Conservation (phyloP, 2,797 vertebrate genomes). For the Rachycentron canadum region DNA sequence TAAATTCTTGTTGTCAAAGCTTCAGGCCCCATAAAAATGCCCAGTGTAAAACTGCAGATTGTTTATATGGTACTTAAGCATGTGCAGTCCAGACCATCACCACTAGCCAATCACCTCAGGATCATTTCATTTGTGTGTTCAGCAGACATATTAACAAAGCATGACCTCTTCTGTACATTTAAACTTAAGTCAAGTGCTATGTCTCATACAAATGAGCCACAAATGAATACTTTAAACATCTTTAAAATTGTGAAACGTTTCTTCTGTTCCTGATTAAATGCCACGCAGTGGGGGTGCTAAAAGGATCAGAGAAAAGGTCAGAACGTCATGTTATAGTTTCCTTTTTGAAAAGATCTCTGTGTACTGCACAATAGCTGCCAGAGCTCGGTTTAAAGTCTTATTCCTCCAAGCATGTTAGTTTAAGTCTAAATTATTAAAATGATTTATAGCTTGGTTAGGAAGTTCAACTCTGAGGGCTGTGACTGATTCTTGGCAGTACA, state of each 20-base stretch:
- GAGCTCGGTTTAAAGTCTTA: conserved; percentile 1
- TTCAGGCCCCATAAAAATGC: conserved; percentile 49
- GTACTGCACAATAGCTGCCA: conserved; percentile 1
- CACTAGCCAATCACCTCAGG: not conserved
- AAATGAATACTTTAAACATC: conserved; percentile 22
- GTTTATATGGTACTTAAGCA: conserved; percentile 48
- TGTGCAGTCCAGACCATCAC: conserved; percentile 27
- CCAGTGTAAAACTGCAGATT: conserved; percentile 49
- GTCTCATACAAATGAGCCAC: conserved; percentile 22
- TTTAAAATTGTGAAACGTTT: conserved; percentile 9
- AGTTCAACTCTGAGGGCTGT: conserved; percentile 5
- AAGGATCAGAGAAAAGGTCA: conserved; percentile 57
- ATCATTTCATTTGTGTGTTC: conserved; percentile 27
- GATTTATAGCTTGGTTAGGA: conserved; percentile 1
- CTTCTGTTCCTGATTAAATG: conserved; percentile 48
- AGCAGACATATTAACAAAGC: conserved; percentile 9
- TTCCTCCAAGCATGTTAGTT: conserved; percentile 1
- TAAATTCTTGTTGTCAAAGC: conserved; percentile 75
- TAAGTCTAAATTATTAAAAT: conserved; percentile 11
- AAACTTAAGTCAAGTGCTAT: not conserved
- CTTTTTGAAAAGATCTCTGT: conserved; percentile 11
- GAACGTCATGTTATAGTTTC: conserved; percentile 1
- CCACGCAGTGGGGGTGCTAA: conserved; percentile 26
- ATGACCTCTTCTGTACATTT: conserved; percentile 19
- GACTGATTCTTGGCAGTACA: not conserved